These are phyloP conservation scores for Scyliorhinus canicula DNA, from an alignment of 2,797 vertebrate species.

Conservation along the genomic window DNA sequence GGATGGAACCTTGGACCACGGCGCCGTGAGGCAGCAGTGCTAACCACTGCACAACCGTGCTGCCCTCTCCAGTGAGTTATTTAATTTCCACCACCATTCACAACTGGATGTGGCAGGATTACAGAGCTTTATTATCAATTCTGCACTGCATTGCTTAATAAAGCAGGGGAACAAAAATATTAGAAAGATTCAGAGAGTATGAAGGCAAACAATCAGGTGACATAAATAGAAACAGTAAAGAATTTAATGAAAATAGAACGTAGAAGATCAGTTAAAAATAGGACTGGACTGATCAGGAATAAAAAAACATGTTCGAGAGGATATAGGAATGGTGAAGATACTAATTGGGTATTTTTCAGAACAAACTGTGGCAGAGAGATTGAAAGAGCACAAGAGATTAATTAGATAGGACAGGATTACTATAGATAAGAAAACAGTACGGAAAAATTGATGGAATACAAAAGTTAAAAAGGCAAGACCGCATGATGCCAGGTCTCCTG, in stretches of 20 bases:
- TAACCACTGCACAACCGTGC: too few species aligned
- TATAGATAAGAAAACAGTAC: neutral
- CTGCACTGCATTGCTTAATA: neutral
- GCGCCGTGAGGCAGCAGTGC: too few species aligned
- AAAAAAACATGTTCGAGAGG: neutral
- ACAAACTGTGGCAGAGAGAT: neutral
- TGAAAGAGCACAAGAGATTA: neutral
- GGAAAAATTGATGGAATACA: neutral
- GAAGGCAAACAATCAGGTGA: neutral
- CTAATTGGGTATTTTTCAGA: neutral
- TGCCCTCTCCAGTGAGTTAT: too few species aligned
- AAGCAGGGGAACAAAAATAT: neutral
- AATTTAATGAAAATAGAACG: neutral
- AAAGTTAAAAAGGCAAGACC: neutral
- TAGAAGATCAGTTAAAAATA: neutral
- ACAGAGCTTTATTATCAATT: too few species aligned
- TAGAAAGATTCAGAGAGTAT: neutral
- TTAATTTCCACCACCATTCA: too few species aligned
- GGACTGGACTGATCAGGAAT: neutral
- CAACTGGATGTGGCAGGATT: too few species aligned
- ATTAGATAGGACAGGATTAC: neutral
- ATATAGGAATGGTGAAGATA: neutral
- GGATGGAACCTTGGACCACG: too few species aligned
- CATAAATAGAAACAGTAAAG: neutral
- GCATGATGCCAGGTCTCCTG: neutral